Evolutionary conservation across 1,140 invertebrate genomes (phyloP).

Genomic region (Pemphigus obesinymphae): DNA sequence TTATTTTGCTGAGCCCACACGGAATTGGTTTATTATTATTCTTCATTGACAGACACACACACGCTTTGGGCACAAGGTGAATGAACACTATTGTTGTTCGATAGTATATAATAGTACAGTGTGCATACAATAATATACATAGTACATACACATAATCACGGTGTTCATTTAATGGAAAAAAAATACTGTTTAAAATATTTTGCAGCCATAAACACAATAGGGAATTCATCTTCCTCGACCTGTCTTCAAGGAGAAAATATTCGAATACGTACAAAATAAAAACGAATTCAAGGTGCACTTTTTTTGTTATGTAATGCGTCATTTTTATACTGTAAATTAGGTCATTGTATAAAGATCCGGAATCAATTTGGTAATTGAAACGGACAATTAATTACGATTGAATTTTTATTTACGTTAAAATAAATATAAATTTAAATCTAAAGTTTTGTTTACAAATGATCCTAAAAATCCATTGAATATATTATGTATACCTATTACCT

Average conservation of each 20-base stretch:
- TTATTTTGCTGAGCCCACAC: not conserved
- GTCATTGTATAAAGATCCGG: not conserved
- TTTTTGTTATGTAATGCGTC: not conserved
- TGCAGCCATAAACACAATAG: constrained; percentile 25
- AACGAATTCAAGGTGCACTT: constrained; percentile 21
- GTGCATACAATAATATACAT: not conserved
- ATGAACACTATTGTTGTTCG: constrained; percentile 37
- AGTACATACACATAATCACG: not conserved
- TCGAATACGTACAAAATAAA: too few relatives aligned
- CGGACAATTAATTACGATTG: not conserved
- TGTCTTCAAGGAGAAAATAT: constrained; percentile 36
- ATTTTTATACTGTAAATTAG: not conserved
- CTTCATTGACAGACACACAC: constrained; percentile 32
- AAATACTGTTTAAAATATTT: constrained; percentile 36
- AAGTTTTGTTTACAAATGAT: too few relatives aligned
- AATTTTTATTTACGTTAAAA: too few relatives aligned
- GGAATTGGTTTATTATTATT: constrained; percentile 27
- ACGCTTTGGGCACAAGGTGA: constrained; percentile 34
- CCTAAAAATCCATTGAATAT: too few relatives aligned
- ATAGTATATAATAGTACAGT: not conserved
- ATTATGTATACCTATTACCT: too few relatives aligned
- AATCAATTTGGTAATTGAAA: not conserved
- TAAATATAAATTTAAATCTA: too few relatives aligned
- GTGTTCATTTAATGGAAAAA: constrained; percentile 35
- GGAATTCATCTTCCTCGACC: constrained; percentile 29